Percentiles rank a stretch among this genome's conserved stretches.
Evolutionary conservation across 2,888 invertebrate species (phyloP).

Genomic region (Brenthis daphne): DNA sequence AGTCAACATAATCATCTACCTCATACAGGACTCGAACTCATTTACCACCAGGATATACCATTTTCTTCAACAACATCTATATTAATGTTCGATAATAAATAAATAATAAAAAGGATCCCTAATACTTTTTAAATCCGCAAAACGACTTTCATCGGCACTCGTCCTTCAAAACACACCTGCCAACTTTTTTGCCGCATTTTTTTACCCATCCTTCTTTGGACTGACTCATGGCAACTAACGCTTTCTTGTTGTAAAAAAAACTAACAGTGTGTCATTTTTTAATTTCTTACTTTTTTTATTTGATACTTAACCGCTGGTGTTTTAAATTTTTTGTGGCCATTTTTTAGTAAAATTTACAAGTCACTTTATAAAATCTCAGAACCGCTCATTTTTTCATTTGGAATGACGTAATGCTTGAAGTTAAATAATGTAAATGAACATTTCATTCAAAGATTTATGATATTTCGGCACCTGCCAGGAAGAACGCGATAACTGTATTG

Average conservation of each 20-base stretch:
- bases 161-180: constrained; percentile 62
- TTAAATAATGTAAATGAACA: not conserved
- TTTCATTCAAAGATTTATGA: too few relatives aligned
- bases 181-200: constrained; percentile 47
- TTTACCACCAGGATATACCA: too few relatives aligned
- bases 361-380: not conserved
- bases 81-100: too few relatives aligned
- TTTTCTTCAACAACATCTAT: too few relatives aligned
- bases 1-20: too few relatives aligned
- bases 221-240: constrained; percentile 50
- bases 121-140: constrained; percentile 45
- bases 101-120: constrained; percentile 43
- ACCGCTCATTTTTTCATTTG: not conserved
- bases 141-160: constrained; percentile 55
- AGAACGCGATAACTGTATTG: too few relatives aligned
- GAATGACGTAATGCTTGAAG: constrained; percentile 14
- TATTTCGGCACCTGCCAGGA: too few relatives aligned
- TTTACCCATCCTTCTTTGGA: constrained; percentile 54
- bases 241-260: constrained; percentile 20
- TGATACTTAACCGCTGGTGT: not conserved
- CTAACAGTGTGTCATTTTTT: constrained; percentile 22
- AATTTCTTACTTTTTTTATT: not conserved
- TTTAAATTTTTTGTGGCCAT: not conserved
- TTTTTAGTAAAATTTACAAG: not conserved
- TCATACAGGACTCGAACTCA: too few relatives aligned